These are phyloP conservation scores for Bubo blakistoni DNA, from an alignment of 2,113 vertebrate species.

Conservation along the genomic window DNA sequence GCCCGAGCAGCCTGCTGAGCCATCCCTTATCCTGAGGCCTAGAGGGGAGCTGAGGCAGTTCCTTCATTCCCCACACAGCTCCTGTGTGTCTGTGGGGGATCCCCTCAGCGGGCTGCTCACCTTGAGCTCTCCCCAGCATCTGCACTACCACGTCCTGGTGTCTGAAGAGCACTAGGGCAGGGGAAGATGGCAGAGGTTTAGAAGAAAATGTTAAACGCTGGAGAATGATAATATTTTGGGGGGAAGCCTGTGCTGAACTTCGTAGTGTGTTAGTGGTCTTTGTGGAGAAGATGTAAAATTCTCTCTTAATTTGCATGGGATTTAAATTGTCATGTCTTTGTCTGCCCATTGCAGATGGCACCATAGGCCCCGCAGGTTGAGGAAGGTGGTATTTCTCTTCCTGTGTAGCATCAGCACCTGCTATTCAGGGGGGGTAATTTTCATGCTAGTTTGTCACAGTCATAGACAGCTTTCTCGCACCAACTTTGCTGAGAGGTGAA, in stretches of 20 bases:
- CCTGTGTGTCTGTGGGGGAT: no score
- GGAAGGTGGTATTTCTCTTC: not conserved
- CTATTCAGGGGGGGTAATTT: not conserved
- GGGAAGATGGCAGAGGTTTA: not conserved
- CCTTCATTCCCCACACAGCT: accelerated
- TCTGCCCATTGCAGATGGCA: accelerated
- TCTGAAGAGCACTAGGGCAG: not conserved
- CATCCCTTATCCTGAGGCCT: not conserved
- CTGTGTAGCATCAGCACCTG: not conserved
- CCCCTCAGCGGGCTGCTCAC: not conserved
- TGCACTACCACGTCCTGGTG: not conserved
- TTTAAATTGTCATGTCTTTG: not conserved
- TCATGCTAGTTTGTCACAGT: not conserved
- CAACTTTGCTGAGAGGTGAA: not conserved
- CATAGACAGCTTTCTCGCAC: not conserved
- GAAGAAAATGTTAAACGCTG: not conserved
- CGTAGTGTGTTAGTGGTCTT: not conserved
- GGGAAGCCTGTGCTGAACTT: not conserved
- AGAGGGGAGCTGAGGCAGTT: not conserved
- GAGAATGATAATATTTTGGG: not conserved
- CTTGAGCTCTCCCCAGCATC: no score
- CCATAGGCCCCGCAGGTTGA: not conserved
- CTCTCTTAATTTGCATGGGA: not conserved
- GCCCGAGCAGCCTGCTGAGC: no score
- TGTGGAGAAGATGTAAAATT: not conserved